Evolutionary conservation across 2,113 vertebrate species (phyloP).

Genomic region (Rafetus swinhoei): DNA sequence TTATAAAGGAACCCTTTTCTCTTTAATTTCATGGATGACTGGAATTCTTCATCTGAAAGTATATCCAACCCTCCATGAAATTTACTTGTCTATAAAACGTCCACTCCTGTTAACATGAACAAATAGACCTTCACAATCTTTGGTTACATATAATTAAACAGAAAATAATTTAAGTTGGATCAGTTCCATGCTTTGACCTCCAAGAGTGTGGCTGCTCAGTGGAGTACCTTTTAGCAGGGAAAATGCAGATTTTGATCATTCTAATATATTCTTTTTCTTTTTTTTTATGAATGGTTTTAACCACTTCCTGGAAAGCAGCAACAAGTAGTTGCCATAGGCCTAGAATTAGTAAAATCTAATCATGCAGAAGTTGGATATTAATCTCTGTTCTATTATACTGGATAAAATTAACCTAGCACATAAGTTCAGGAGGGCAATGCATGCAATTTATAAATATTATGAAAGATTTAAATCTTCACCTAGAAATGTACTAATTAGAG

Average conservation of each 20-base stretch:
- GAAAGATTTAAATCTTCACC: background rate
- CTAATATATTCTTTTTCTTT: constrained; percentile 12
- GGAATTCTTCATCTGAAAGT: constrained; percentile 70
- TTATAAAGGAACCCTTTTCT: constrained; percentile 31
- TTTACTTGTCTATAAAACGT: constrained; percentile 75
- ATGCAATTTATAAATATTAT: background rate
- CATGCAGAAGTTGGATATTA: background rate
- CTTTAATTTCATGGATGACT: constrained; percentile 76
- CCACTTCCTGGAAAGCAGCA: constrained; percentile 15
- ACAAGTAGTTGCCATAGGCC: constrained; percentile 7
- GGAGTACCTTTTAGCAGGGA: background rate
- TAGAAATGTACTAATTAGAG: constrained; percentile 9
- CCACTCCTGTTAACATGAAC: constrained; percentile 63
- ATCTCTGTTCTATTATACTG: constrained; percentile 44
- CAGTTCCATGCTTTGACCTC: constrained; percentile 35
- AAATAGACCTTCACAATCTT: constrained; percentile 55
- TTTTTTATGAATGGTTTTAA: background rate
- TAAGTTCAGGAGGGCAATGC: constrained; percentile 39
- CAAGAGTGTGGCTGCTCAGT: background rate
- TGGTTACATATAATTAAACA: constrained; percentile 69
- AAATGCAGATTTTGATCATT: background rate
- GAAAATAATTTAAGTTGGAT: constrained; percentile 33
- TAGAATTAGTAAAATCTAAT: constrained; percentile 37
- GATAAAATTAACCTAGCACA: constrained; percentile 55
- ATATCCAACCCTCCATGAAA: constrained; percentile 65